Conservation (phyloP, 2,888 invertebrate genomes). For the Molorchus minor region DNA sequence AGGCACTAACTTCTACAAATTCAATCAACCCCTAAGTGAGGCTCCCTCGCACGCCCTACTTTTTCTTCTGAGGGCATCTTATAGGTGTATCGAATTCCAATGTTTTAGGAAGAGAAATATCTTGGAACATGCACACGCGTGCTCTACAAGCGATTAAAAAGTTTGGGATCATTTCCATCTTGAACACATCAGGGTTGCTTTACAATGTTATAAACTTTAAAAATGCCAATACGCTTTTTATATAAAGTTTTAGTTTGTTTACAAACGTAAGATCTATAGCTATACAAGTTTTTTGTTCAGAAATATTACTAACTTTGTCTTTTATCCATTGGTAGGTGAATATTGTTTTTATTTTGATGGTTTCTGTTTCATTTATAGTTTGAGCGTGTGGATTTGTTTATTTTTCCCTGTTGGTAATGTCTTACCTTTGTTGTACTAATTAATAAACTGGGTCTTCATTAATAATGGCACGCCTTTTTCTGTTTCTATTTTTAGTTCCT, state of each 20-base stretch:
- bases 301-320: too few species aligned
- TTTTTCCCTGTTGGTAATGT: too few species aligned
- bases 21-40: neutral
- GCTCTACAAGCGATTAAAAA: conserved; percentile 15
- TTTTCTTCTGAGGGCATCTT: neutral
- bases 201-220: conserved; percentile 12
- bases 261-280: too few species aligned
- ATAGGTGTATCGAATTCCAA: conserved; percentile 11
- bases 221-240: conserved; percentile 8
- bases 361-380: too few species aligned
- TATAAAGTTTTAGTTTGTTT: conserved; percentile 3
- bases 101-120: neutral
- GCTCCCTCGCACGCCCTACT: neutral
- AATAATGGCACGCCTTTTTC: too few species aligned
- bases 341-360: too few species aligned
- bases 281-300: too few species aligned
- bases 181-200: conserved; percentile 10
- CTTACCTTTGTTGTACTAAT: too few species aligned
- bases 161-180: conserved; percentile 11
- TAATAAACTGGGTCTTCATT: too few species aligned
- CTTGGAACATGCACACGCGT: conserved; percentile 2
- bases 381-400: too few species aligned
- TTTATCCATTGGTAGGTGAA: too few species aligned
- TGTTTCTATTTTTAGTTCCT: too few species aligned
- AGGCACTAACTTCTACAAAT: conserved; percentile 1